Evolutionary conservation across 2,797 vertebrate species (phyloP).

Genomic region (Neosilurus mollespiculum): DNA sequence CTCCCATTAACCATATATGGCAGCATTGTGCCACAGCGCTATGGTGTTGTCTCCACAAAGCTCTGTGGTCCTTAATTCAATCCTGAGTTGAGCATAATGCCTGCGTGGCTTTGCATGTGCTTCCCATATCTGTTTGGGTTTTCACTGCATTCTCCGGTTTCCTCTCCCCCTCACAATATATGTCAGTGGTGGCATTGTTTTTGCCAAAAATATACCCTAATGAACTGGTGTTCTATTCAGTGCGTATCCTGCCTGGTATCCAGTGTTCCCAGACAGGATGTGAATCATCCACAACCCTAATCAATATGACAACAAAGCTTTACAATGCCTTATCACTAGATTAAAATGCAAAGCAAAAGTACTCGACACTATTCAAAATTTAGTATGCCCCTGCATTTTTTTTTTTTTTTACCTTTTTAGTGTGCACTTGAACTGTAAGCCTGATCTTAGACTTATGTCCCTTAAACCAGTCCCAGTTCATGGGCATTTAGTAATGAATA

Average conservation of each 20-base stretch:
- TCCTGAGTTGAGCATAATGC: not conserved
- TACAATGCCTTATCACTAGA: not conserved
- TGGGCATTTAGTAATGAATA: no score
- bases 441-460: no score
- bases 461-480: no score
- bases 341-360: no score
- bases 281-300: not conserved
- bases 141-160: not conserved
- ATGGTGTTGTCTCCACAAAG: not conserved
- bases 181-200: no score
- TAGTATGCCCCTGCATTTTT: no score
- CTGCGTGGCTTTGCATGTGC: not conserved
- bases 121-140: not conserved
- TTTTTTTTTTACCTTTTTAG: no score
- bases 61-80: not conserved
- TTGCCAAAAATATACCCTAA: not conserved
- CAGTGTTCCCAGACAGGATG: not conserved
- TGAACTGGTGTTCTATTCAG: not conserved
- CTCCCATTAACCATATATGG: not conserved
- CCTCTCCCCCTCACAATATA: no score
- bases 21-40: not conserved
- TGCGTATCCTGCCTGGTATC: not conserved
- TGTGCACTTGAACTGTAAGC: no score
- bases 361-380: no score
- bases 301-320: not conserved